A percentile compares a stretch with the other conserved stretches of the same genome.
These are phyloP conservation scores for Eurosta solidaginis DNA, from an alignment of 1,140 invertebrate genomes.

Conservation along the genomic window DNA sequence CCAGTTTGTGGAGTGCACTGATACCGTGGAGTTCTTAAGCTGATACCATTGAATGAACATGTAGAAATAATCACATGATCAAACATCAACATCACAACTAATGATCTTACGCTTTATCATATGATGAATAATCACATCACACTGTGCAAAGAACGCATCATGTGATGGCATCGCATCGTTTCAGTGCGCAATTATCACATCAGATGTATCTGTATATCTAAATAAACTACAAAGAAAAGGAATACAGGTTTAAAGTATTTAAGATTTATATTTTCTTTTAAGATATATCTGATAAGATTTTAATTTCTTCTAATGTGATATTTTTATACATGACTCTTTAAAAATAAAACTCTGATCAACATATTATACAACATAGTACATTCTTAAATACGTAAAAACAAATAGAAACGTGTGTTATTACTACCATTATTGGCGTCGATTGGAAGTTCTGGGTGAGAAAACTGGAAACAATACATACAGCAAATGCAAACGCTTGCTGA, in stretches of 20 bases:
- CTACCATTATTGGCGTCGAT: background rate
- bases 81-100: too few species aligned
- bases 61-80: too few species aligned
- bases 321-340: background rate
- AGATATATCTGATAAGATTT: background rate
- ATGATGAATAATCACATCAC: too few species aligned
- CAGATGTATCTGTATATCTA: too few species aligned
- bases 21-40: too few species aligned
- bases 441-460: background rate
- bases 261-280: background rate
- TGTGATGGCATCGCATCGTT: too few species aligned
- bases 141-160: too few species aligned
- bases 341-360: background rate
- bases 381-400: background rate
- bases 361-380: constrained; percentile 18
- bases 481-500: background rate
- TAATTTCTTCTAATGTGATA: background rate
- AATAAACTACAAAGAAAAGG: too few species aligned
- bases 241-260: background rate
- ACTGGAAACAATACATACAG: background rate
- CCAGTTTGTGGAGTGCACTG: too few species aligned
- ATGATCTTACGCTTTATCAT: too few species aligned
- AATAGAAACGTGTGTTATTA: background rate
- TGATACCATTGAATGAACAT: too few species aligned
- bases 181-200: too few species aligned